Evolutionary conservation across 1,140 invertebrate species (phyloP).

Genomic region (Drosophila pseudoobscura): DNA sequence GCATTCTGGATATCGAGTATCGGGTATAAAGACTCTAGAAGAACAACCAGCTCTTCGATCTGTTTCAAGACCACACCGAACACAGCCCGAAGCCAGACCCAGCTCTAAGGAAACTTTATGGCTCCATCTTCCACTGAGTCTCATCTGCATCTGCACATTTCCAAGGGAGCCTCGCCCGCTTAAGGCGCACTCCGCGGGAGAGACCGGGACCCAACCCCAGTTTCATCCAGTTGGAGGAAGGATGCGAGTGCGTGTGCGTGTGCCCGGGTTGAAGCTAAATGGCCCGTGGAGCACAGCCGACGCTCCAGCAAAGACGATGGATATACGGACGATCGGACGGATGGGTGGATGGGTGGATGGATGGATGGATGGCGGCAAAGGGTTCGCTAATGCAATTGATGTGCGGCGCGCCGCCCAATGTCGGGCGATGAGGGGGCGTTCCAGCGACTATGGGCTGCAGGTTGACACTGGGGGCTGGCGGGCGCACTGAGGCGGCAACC

Average conservation of each 20-base stretch:
- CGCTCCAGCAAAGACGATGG: constrained; percentile 34
- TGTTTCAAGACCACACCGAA: no score
- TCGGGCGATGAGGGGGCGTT: constrained; percentile 2
- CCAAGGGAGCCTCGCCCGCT: not conserved
- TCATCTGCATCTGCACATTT: constrained; percentile 17
- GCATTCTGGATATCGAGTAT: no score
- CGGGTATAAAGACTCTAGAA: no score
- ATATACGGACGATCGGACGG: constrained; percentile 16
- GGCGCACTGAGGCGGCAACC: constrained; percentile 76
- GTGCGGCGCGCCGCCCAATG: constrained; percentile 19
- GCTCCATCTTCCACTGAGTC: no score
- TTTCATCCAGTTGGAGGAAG: not conserved
- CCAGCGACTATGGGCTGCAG: not conserved
- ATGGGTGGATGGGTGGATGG: constrained; percentile 25
- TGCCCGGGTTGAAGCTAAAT: constrained; percentile 61
- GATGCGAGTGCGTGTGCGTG: constrained; percentile 27
- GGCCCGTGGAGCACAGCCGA: constrained; percentile 58
- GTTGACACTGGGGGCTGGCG: constrained; percentile 7
- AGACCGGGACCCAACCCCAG: not conserved
- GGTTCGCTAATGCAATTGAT: constrained; percentile 59
- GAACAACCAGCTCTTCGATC: no score
- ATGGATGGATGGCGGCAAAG: constrained; percentile 2
- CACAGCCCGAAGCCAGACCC: no score
- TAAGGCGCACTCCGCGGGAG: no score
- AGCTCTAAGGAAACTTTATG: no score